Evolutionary conservation across 2,797 vertebrate genomes (phyloP), one percentile per base, ranked within the genome.

Genomic region (Nyctibius grandis): DNA sequence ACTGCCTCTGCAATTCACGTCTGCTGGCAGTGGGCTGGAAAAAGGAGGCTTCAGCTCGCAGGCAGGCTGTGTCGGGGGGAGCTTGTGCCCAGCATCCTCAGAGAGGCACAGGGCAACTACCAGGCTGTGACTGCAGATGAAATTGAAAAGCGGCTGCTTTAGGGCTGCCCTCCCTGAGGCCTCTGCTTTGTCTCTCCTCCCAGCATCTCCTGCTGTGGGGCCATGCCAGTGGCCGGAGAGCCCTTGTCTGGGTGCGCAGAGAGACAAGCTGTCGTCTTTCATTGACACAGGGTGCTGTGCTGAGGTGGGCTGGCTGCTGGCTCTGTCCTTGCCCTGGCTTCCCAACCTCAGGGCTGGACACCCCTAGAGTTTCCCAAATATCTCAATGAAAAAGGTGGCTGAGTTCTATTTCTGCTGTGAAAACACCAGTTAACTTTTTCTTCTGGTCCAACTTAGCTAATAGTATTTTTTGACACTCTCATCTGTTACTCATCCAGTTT

Each of bases 41-140:
- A 81, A 78, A 63, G 16, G 14, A 59, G 13, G 12, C 11, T 91
- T 83, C 21, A 47, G 14, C 16, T 54, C 9, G 1, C 21, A 77
- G 20, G 13, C 3, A 2, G 19, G 11, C 18, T 78, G 22, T 0
- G 0, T 7, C 1, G 1, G 0, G 1, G 2, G 5, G 15, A 31
- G 6, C 8, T 59, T 1, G 0, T 69, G 25, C 15, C 18, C 1
- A 0, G 5, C 5, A 4, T 16, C 50, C 36, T 81, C 10, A 9
- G 54, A 65, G 36, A 19, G 25, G 6, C 38, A 44, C 15, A 61
- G 42, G 28, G 6, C n/a, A 65, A 15, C 68, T 38, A 22, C 9
- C 9, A 57, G 51, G 14, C 54, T 56, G 50, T 34, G 44, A 12
- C 20, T 31, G 29, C 50, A 42, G n/a, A 19, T 20, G 48, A 47